A percentile compares a stretch with the other conserved stretches of the same genome.
Conservation (phyloP, 1,140 invertebrate genomes). For the Charaxes varanes region DNA sequence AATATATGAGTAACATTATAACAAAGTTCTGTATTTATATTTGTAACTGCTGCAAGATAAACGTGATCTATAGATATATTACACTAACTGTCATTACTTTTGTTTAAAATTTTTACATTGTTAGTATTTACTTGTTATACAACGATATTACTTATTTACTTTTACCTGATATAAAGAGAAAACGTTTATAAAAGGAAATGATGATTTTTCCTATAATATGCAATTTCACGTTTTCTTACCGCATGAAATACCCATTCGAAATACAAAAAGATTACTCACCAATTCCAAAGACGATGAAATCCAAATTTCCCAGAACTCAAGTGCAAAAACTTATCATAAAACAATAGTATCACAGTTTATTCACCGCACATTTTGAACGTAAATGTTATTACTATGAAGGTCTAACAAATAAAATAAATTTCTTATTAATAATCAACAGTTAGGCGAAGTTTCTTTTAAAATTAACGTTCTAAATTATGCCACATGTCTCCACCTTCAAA, state of each 20-base stretch:
- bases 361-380: slow-evolving; percentile 28
- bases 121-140: too few relatives aligned
- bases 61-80: too few relatives aligned
- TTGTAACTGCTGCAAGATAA: too few relatives aligned
- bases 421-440: slow-evolving; percentile 12
- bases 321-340: slow-evolving; percentile 25
- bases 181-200: too few relatives aligned
- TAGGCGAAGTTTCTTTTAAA: slow-evolving; percentile 18
- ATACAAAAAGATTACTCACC: slow-evolving; percentile 51
- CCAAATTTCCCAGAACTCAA: slow-evolving; percentile 58
- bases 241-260: slow-evolving; percentile 12
- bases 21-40: too few relatives aligned
- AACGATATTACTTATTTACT: too few relatives aligned
- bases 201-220: too few relatives aligned
- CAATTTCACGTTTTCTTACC: too few relatives aligned
- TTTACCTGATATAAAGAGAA: too few relatives aligned
- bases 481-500: slow-evolving; percentile 13
- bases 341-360: slow-evolving; percentile 35
- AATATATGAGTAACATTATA: too few relatives aligned
- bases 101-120: too few relatives aligned
- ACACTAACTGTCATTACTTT: too few relatives aligned
- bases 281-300: slow-evolving; percentile 52
- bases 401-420: slow-evolving; percentile 1
- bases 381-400: slow-evolving; percentile 9
- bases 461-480: slow-evolving; percentile 1